Evolutionary conservation across 2,888 invertebrate genomes (phyloP).

Genomic region (Danaus chrysippus): DNA sequence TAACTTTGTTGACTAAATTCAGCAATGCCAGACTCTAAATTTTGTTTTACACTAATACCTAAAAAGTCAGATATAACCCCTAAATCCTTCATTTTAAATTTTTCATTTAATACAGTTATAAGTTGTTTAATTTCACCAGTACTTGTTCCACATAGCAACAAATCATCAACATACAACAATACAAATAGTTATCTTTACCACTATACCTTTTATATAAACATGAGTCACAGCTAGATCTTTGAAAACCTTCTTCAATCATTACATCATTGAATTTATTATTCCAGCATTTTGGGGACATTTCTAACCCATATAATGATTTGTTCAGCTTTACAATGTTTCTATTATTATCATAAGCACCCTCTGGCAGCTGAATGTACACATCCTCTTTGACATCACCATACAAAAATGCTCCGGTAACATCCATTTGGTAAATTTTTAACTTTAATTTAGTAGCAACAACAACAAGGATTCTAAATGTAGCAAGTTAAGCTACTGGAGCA

Average conservation of each 20-base stretch:
- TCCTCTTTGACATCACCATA: constrained; percentile 27
- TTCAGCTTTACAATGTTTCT: constrained; percentile 3
- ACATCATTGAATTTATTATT: constrained; percentile 33
- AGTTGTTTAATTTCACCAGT: constrained; percentile 7
- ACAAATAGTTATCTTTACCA: constrained; percentile 23
- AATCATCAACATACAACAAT: constrained; percentile 31
- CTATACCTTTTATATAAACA: constrained; percentile 28
- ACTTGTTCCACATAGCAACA: constrained; percentile 26
- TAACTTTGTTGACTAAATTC: constrained; percentile 24
- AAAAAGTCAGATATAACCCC: constrained; percentile 26
- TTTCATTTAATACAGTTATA: constrained; percentile 16
- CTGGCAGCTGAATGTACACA: constrained; percentile 28
- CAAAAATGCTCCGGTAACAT: constrained; percentile 26
- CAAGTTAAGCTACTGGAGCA: constrained; percentile 19
- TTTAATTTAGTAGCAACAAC: constrained; percentile 25
- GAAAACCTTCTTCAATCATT: constrained; percentile 30
- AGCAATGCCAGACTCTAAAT: constrained; percentile 24
- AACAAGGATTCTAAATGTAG: constrained; percentile 29
- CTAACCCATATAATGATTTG: constrained; percentile 22
- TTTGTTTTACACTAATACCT: constrained; percentile 27
- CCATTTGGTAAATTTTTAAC: constrained; percentile 24
- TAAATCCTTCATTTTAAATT: constrained; percentile 34
- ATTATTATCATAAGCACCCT: constrained; percentile 18
- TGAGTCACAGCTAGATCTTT: constrained; percentile 27
- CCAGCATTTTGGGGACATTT: constrained; percentile 32